Conservation (phyloP, 2,888 invertebrate species). For the Phyto melanocephala region DNA sequence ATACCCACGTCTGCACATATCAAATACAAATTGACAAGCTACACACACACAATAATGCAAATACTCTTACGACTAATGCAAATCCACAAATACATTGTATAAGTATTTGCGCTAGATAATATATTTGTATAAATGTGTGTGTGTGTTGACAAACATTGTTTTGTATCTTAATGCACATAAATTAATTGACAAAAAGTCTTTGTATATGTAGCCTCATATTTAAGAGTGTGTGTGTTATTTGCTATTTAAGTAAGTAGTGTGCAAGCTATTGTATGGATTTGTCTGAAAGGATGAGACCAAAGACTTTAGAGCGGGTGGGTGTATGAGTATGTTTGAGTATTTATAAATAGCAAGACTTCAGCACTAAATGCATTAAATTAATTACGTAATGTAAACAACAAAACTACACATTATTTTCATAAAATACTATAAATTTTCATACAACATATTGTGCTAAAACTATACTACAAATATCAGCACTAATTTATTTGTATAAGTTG, state of each 20-base stretch:
- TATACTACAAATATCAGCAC: constrained; percentile 34
- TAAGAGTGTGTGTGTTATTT: not conserved
- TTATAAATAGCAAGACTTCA: constrained; percentile 55
- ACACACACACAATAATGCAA: constrained; percentile 29
- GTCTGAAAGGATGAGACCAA: not conserved
- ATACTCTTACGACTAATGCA: constrained; percentile 16
- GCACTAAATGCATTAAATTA: constrained; percentile 64
- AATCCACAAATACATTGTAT: constrained; percentile 1
- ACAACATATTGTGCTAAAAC: constrained; percentile 13
- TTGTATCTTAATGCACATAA: constrained; percentile 63
- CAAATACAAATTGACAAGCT: not conserved
- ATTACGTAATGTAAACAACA: constrained; percentile 63
- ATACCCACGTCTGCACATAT: too few species aligned
- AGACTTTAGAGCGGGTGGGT: not conserved
- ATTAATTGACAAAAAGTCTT: constrained; percentile 63
- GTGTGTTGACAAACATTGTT: constrained; percentile 41
- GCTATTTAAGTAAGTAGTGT: not conserved
- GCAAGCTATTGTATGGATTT: not conserved
- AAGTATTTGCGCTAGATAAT: not conserved
- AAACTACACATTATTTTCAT: constrained; percentile 52
- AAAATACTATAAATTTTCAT: constrained; percentile 50
- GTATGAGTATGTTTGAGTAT: constrained; percentile 5
- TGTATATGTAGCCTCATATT: constrained; percentile 15
- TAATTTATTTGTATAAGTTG: constrained; percentile 32
- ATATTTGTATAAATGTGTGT: not conserved